phyloP scores from a whole-genome alignment of 1,140 invertebrate genomes.

The Aethina tumida region DNA sequence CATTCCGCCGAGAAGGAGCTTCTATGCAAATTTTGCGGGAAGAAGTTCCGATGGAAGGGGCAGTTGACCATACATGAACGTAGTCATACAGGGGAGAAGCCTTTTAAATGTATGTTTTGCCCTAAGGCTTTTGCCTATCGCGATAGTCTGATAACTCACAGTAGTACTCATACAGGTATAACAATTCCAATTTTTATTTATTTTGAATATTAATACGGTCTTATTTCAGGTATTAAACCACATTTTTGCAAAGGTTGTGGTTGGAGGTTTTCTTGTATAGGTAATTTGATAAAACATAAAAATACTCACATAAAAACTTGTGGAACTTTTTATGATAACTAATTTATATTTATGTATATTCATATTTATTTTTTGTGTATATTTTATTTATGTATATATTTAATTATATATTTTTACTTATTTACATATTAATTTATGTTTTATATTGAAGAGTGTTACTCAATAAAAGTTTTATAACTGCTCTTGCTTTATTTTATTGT shows the following conservation, averaged over 20 bases:
- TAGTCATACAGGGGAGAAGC: constrained; percentile 55
- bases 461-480: too few species aligned
- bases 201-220: too few species aligned
- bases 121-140: constrained; percentile 32
- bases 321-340: constrained; percentile 17
- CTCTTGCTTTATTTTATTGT: too few species aligned
- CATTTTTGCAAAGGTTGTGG: constrained; percentile 28
- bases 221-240: too few species aligned
- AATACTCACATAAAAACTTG: constrained; percentile 28
- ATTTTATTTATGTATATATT: too few species aligned
- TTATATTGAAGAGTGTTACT: too few species aligned
- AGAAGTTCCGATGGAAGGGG: constrained; percentile 37
- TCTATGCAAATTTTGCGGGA: constrained; percentile 37
- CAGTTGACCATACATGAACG: constrained; percentile 66
- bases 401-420: too few species aligned
- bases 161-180: constrained; percentile 29
- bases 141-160: constrained; percentile 29
- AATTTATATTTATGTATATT: too few species aligned
- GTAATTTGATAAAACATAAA: constrained; percentile 27
- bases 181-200: too few species aligned
- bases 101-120: constrained; percentile 43
- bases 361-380: too few species aligned
- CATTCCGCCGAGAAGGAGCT: constrained; percentile 34
- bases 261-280: constrained; percentile 27
- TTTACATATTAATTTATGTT: too few species aligned